Conservation (phyloP, 2,113 vertebrate genomes). For the Crypturellus undulatus region DNA sequence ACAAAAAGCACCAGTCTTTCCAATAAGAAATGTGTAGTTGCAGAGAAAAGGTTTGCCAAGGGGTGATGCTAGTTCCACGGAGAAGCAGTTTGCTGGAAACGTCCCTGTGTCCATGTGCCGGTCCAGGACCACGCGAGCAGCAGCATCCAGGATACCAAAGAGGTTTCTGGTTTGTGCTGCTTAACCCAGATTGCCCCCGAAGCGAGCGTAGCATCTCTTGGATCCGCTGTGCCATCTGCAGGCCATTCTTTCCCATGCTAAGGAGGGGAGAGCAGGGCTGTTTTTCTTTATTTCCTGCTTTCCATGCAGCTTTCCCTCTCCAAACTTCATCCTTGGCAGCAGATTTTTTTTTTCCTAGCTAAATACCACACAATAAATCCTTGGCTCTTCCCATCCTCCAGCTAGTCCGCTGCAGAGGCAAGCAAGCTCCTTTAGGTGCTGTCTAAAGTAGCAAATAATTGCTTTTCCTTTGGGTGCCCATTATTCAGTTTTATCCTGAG, state of each 20-base stretch:
- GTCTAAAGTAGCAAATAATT: not conserved
- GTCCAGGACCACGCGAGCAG: rapidly evolving
- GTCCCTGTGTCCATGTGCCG: rapidly evolving
- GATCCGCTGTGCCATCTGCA: constrained; percentile 54
- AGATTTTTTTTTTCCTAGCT: not conserved
- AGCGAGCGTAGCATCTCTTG: rapidly evolving
- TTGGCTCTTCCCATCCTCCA: not conserved
- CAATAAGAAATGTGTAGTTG: not conserved
- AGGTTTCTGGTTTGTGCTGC: not conserved
- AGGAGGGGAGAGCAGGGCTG: not conserved
- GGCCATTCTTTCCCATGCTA: not conserved
- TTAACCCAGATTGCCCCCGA: not conserved
- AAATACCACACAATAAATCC: not conserved
- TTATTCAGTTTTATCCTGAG: not conserved
- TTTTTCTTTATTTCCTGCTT: not conserved
- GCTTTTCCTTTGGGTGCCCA: not conserved
- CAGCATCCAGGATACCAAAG: not conserved
- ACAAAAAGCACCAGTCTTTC: not conserved
- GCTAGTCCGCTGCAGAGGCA: not conserved
- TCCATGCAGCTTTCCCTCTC: not conserved
- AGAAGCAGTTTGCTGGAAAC: not conserved
- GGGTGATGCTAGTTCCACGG: not conserved
- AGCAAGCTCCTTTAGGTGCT: not conserved
- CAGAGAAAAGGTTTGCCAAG: not conserved
- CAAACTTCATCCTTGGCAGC: not conserved